These are phyloP conservation scores for Allophyes oxyacanthae DNA, from an alignment of 2,888 invertebrate species.

Conservation along the genomic window DNA sequence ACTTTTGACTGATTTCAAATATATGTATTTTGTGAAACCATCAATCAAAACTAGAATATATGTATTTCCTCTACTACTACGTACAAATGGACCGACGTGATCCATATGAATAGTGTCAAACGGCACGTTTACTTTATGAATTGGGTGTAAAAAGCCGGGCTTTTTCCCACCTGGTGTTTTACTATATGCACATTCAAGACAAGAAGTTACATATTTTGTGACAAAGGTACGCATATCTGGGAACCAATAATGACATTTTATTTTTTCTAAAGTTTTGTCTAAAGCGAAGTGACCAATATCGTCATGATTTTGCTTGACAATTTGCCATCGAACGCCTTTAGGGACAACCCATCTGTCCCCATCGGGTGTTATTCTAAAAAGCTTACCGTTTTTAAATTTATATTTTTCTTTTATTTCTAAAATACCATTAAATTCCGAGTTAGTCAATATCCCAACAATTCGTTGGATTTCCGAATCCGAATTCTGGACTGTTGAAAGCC, in stretches of 20 bases:
- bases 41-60: no score
- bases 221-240: not conserved
- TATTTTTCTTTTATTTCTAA: not conserved
- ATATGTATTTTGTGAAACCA: no score
- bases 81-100: no score
- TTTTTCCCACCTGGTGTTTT: no score
- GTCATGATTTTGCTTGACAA: conserved; percentile 6
- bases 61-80: no score
- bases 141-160: no score
- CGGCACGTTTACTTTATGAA: no score
- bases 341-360: conserved; percentile 3
- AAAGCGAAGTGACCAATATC: conserved; percentile 13
- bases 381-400: not conserved
- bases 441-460: not conserved
- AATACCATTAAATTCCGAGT: not conserved
- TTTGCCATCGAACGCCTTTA: not conserved
- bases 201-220: no score
- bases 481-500: conserved; percentile 9
- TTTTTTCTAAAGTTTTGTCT: conserved; percentile 16
- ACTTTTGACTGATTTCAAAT: no score
- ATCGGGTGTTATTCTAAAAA: conserved; percentile 1
- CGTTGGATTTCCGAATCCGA: conserved; percentile 5
- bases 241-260: conserved; percentile 9
- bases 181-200: no score
- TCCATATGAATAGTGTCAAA: no score